Percentiles rank a stretch among this genome's conserved stretches.
phyloP scores from a whole-genome alignment of 2,888 invertebrate genomes.

The Hermaeophaga mercurialis region DNA sequence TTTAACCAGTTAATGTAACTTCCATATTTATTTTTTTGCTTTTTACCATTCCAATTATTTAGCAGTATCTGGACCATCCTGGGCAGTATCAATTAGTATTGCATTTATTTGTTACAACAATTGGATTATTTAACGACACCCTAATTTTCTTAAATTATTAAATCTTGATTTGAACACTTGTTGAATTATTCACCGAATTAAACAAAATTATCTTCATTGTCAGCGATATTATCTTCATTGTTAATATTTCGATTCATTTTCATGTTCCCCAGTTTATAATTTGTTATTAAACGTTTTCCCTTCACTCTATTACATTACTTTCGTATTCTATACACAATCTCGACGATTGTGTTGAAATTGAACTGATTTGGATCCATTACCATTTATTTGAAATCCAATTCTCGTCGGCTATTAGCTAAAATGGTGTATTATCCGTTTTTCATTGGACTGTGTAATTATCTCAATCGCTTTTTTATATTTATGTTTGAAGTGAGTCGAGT shows the following conservation, averaged over 20 bases:
- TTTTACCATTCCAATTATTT: too few species aligned
- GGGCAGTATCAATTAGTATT: too few species aligned
- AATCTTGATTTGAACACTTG: too few species aligned
- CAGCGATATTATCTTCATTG: background rate
- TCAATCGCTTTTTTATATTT: constrained; percentile 14
- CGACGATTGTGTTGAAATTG: constrained; percentile 16
- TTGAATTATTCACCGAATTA: too few species aligned
- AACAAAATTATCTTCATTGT: background rate
- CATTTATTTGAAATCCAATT: constrained; percentile 22
- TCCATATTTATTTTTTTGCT: too few species aligned
- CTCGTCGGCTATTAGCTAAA: constrained; percentile 12
- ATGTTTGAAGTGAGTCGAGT: too few species aligned
- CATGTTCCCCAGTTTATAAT: background rate
- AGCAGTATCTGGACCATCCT: too few species aligned
- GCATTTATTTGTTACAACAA: too few species aligned
- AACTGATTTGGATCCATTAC: constrained; percentile 22
- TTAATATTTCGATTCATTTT: constrained; percentile 1
- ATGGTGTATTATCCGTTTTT: constrained; percentile 19
- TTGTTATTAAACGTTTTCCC: constrained; percentile 7
- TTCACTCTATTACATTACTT: background rate
- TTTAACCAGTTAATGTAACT: too few species aligned
- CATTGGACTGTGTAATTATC: constrained; percentile 14
- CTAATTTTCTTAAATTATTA: too few species aligned
- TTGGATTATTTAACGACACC: too few species aligned
- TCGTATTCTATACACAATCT: constrained; percentile 19